Evolutionary conservation across 2,113 vertebrate species (phyloP), one percentile per base, ranked within the genome.

Genomic region (Scatophagus argus): DNA sequence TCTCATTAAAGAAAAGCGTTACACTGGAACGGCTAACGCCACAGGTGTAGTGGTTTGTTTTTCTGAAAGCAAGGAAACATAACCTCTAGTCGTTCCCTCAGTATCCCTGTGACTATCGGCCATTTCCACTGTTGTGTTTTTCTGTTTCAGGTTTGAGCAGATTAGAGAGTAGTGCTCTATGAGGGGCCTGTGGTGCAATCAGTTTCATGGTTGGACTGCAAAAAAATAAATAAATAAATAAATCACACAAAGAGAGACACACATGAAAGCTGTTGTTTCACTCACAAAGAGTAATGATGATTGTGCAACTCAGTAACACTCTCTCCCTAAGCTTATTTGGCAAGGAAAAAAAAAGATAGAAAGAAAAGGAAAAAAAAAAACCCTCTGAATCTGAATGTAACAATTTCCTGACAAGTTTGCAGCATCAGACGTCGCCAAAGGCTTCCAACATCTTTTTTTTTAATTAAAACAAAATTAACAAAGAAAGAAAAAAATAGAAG

Each of bases 141-240:
- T 82, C 27, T 86, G 5, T 85, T 82, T 89, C 56, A 74, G 75
- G 58, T 76, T 66, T 25, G 78, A 66, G 70, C 58, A 78, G 71
- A 84, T 84, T 83, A 91, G 62, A 67, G 76, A 83, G 62, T 38
- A 67, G 43, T 66, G 8, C 74, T 55, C 60, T 74, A 8, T 69
- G 64, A 78, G 77, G 47, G 56, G 47, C 52, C 67, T 70, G 80
- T 19, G 54, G 79, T 67, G 70, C 82, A 82, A 87, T 87, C 64
- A 84, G 74, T 67, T 84, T 82, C 74, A 79, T 81, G 61, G 60
- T 75, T 77, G 63, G 83, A 25, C 83, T 49, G 77, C 19, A 72
- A 85, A 83, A 73, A 77, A n/a, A n/a, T n/a, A n/a, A n/a, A n/a
- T n/a, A n/a, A n/a, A n/a, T n/a, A n/a, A n/a, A n/a, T n/a, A n/a